A percentile compares a stretch with the other conserved stretches of the same genome.
These are phyloP conservation scores for Allacma fusca DNA, from an alignment of 2,888 invertebrate genomes.

Conservation along the genomic window DNA sequence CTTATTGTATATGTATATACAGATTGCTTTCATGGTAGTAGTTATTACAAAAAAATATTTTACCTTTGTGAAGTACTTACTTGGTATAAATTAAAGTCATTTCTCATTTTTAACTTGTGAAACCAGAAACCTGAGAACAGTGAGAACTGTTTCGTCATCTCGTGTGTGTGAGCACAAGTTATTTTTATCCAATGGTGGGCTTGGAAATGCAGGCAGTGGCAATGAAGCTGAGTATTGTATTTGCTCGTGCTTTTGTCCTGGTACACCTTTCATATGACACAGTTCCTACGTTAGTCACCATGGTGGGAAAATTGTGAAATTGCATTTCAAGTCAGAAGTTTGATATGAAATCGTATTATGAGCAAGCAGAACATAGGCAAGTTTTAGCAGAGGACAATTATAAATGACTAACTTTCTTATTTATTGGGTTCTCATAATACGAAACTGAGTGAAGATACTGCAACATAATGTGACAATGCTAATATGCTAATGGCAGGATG, in stretches of 20 bases:
- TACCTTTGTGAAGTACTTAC: not conserved
- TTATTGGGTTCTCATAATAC: not conserved
- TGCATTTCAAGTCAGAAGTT: not conserved
- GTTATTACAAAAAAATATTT: not conserved
- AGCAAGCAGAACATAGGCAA: no score
- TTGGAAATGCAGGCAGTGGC: not conserved
- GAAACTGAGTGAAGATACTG: not conserved
- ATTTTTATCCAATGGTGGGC: not conserved
- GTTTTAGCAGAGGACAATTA: no score
- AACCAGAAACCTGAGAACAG: no score
- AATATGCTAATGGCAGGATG: not conserved
- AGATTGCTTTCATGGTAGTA: not conserved
- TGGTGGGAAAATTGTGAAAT: no score
- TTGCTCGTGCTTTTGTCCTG: no score
- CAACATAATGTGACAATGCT: constrained; percentile 2
- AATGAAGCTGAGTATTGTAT: no score
- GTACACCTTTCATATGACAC: no score
- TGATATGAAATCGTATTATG: not conserved
- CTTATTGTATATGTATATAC: not conserved
- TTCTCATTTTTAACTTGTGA: not conserved
- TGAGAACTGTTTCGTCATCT: no score
- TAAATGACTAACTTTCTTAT: no score
- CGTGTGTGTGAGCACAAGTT: not conserved
- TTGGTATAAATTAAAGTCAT: not conserved
- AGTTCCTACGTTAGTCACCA: no score